A percentile compares a stretch with the other conserved stretches of the same genome.
These are phyloP conservation scores for Yponomeuta malinellus DNA, from an alignment of 2,888 invertebrate genomes.

Conservation along the genomic window DNA sequence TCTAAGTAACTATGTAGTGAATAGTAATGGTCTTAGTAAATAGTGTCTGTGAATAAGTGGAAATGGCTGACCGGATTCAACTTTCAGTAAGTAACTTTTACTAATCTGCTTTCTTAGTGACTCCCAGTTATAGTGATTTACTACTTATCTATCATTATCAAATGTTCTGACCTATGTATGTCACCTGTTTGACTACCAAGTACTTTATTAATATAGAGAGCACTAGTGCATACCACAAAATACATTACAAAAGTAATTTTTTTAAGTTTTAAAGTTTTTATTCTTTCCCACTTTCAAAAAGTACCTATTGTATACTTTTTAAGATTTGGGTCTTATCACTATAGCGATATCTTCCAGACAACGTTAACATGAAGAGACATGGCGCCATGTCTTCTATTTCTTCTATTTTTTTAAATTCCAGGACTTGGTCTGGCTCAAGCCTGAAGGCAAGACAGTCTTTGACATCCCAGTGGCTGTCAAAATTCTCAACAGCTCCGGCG, in stretches of 20 bases:
- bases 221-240: not conserved
- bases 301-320: no score
- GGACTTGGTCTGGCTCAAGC: constrained; percentile 94
- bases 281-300: no score
- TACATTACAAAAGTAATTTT: no score
- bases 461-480: constrained; percentile 90
- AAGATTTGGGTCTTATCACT: no score
- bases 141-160: constrained; percentile 5
- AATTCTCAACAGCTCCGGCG: constrained; percentile 85
- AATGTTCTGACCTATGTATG: no score
- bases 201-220: no score
- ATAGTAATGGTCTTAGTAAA: constrained; percentile 34
- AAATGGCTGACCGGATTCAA: constrained; percentile 53
- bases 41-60: constrained; percentile 45
- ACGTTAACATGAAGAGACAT: not conserved
- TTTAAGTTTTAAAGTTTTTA: no score
- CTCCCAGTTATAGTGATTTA: not conserved
- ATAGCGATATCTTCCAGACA: no score
- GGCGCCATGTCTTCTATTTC: not conserved
- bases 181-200: no score
- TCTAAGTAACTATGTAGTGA: constrained; percentile 31
- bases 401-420: constrained; percentile 27
- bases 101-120: no score
- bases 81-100: constrained; percentile 49
- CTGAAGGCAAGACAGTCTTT: constrained; percentile 82